Percentiles rank a stretch among this genome's conserved stretches.
These are phyloP conservation scores for Acheta domesticus DNA, from an alignment of 2,888 invertebrate species.

Conservation along the genomic window DNA sequence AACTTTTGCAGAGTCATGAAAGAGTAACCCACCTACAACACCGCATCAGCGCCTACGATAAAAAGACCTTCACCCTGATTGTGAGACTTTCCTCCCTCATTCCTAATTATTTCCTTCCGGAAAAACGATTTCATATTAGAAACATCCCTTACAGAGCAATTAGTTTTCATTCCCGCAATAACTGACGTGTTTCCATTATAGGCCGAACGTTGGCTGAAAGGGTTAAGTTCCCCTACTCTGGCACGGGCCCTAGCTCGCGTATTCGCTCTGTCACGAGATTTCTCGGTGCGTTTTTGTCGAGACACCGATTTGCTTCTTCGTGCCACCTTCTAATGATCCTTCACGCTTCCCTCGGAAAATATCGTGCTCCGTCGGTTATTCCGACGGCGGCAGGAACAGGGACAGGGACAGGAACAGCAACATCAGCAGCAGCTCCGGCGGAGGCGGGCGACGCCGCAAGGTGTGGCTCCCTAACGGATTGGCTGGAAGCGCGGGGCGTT, in stretches of 20 bases:
- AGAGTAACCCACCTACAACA: no score
- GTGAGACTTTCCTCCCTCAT: not conserved
- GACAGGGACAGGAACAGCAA: not conserved
- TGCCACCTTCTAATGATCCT: not conserved
- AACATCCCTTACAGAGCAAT: not conserved
- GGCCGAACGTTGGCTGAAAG: not conserved
- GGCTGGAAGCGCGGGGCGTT: not conserved
- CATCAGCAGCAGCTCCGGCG: not conserved
- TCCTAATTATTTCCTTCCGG: not conserved
- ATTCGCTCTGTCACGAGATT: not conserved
- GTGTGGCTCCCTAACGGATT: not conserved
- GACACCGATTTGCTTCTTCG: not conserved
- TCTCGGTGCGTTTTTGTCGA: not conserved
- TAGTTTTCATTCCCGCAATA: not conserved
- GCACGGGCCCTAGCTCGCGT: no score
- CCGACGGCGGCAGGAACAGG: no score
- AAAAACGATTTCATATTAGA: not conserved
- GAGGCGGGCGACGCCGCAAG: not conserved
- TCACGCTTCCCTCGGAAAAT: not conserved
- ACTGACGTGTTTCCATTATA: slow-evolving; percentile 1
- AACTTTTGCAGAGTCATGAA: no score
- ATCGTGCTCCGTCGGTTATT: not conserved
- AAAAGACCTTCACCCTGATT: no score
- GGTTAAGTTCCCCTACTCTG: not conserved
- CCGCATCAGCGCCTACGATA: no score